Conservation (phyloP, 2,113 vertebrate genomes). For the Rhea americana region DNA sequence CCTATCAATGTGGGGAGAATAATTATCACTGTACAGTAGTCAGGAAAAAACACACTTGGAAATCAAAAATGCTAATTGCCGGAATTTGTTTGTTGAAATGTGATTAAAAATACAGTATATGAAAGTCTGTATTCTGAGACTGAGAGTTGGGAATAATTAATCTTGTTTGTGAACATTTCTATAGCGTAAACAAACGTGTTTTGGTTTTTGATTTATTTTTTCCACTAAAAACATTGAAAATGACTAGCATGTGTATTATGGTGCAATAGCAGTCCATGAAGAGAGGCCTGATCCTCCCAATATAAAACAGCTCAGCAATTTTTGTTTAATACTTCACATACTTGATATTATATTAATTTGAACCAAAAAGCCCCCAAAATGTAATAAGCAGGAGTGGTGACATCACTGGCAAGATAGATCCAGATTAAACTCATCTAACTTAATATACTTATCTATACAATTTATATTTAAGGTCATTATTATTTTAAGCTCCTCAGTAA, state of each 20-base stretch:
- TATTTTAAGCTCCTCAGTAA: neutral
- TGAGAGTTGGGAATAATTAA: neutral
- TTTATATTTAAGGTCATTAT: neutral
- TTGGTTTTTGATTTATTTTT: neutral
- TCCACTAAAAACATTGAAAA: neutral
- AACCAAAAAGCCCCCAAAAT: neutral
- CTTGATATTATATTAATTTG: neutral
- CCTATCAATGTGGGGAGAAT: conserved; percentile 21
- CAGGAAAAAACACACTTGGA: neutral
- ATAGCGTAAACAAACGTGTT: neutral
- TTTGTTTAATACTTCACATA: neutral
- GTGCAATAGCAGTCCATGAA: neutral
- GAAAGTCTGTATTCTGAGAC: neutral
- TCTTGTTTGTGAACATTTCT: neutral
- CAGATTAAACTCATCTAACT: neutral
- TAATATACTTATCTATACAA: neutral
- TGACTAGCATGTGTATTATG: fast-evolving
- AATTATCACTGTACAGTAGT: conserved; percentile 40
- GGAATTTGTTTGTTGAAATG: conserved; percentile 19
- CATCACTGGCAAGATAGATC: neutral
- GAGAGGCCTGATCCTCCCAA: neutral
- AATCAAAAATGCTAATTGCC: conserved; percentile 2
- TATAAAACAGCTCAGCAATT: neutral
- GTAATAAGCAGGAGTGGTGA: neutral
- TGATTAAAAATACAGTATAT: neutral